phyloP scores from a whole-genome alignment of 2,888 invertebrate genomes.

The Eupithecia centaureata region DNA sequence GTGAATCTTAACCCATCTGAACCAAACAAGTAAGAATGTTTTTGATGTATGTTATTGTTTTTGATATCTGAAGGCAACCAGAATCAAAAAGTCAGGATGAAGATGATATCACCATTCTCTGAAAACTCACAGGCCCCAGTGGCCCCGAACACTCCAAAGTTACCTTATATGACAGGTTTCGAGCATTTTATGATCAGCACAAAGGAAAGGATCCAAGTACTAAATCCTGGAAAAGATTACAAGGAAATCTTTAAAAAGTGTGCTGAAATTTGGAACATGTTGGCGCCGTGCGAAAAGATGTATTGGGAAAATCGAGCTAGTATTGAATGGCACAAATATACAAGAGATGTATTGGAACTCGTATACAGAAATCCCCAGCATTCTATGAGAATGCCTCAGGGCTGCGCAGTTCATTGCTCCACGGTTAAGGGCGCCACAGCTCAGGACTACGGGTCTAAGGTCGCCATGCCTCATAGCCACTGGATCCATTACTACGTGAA shows the following conservation, averaged over 20 bases:
- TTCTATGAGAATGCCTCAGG: too few relatives aligned
- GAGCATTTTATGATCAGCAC: background rate
- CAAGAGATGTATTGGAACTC: background rate
- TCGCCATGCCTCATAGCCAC: too few relatives aligned
- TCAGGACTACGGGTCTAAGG: background rate
- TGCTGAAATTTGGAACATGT: background rate
- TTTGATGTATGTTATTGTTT: background rate
- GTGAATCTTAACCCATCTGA: too few relatives aligned
- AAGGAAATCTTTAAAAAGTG: background rate
- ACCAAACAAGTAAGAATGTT: background rate
- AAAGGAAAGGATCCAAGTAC: background rate
- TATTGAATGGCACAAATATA: background rate
- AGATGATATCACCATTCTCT: too few relatives aligned
- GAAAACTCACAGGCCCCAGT: background rate
- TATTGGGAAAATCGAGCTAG: background rate
- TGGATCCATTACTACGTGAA: too few relatives aligned
- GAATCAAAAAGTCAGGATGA: background rate
- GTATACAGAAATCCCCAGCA: background rate
- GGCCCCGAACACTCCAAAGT: background rate
- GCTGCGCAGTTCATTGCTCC: background rate
- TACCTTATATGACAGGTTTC: background rate
- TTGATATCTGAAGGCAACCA: too few relatives aligned
- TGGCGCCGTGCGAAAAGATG: background rate
- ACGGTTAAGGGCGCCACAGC: background rate
- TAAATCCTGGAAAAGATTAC: background rate